A percentile compares a stretch with the other conserved stretches of the same genome.
These are phyloP conservation scores for Albula goreensis DNA, from an alignment of 2,113 vertebrate species.

Conservation along the genomic window DNA sequence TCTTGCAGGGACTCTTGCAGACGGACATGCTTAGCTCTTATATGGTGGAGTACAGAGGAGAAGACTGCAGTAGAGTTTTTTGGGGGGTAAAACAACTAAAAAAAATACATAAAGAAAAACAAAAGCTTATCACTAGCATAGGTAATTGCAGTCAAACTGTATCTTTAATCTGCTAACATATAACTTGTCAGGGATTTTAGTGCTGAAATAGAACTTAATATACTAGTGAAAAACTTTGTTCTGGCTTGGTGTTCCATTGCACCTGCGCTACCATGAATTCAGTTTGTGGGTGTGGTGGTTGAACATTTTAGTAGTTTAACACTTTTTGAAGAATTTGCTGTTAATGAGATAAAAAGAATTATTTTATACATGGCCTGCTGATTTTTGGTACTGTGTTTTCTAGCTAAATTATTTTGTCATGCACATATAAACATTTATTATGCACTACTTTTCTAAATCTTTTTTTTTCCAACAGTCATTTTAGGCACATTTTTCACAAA, in stretches of 20 bases:
- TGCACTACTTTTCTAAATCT: conserved; percentile 99
- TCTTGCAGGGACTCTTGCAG: conserved; percentile 76
- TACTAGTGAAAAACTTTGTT: conserved; percentile 74
- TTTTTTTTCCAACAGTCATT: conserved; percentile 99
- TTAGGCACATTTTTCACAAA: conserved; percentile 99
- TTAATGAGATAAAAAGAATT: conserved; percentile 87
- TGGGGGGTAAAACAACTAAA: conserved; percentile 42
- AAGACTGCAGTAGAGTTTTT: conserved; percentile 39
- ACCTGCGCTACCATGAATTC: conserved; percentile 83
- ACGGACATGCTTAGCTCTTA: conserved; percentile 78
- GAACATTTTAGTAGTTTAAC: conserved; percentile 56
- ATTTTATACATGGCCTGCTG: conserved; percentile 99
- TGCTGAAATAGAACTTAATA: conserved; percentile 69
- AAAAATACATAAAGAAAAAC: conserved; percentile 57
- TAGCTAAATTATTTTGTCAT: conserved; percentile 99
- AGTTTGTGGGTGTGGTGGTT: conserved; percentile 76
- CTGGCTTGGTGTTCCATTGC: conserved; percentile 83
- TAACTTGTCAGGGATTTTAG: conserved; percentile 89
- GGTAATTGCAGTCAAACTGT: conserved; percentile 51
- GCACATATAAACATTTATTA: conserved; percentile 99
- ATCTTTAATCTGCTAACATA: conserved; percentile 77
- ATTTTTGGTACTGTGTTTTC: conserved; percentile 99
- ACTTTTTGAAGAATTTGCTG: conserved; percentile 99
- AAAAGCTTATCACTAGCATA: conserved; percentile 57
- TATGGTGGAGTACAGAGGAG: conserved; percentile 63